Base-by-base conservation (phyloP, 2,113 vertebrate genomes). In the Sisor rabdophorus region DNA sequence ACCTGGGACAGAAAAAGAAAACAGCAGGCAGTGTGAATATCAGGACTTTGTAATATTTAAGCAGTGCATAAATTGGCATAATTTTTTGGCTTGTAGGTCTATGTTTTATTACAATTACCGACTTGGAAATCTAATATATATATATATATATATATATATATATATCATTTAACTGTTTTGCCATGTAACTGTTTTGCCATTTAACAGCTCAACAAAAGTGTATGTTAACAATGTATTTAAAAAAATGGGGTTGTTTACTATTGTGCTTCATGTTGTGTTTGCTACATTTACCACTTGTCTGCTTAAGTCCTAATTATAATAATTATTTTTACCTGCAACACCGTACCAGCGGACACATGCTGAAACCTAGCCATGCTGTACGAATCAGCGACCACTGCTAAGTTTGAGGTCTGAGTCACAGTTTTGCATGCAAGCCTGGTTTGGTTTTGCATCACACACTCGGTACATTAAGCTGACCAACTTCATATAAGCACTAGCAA, bases 31-130 rank as follows among this genome's bases (percentile, higher is more conserved):
- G 36, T 16, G 30, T 52, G 11, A n/a, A 58, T 28, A 48, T 40
- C 30, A 6, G n/a, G 53, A 9, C 19, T 48, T 36, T 48, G 69
- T 74, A 64, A 86, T 81, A 84, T 64, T 52, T 81, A 71, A 50
- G n/a, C 69, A 76, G 79, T 69, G 85, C 53, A 79, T 44, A 81
- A 77, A 80, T 59, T n/a, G n/a, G n/a, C n/a, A n/a, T n/a, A n/a
- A 17, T 19, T 3, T 85, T 86, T 88, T 89, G 90, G 88, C 87
- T 86, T 79, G 79, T 80, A 77, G 81, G 79, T 84, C 78, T 70
- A 22, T 48, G 28, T 79, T 40, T 13, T 16, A 48, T 48, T 17
- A 61, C 13, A 32, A 32, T 52, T 47, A 19, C 47, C 12, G 3
- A 75, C 60, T 75, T 30, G 44, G 30, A 74, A 73, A 22, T n/a